Percentiles rank a stretch among this genome's conserved stretches.
phyloP scores from a whole-genome alignment of 2,797 vertebrate genomes.

The Eulemur coronatus region DNA sequence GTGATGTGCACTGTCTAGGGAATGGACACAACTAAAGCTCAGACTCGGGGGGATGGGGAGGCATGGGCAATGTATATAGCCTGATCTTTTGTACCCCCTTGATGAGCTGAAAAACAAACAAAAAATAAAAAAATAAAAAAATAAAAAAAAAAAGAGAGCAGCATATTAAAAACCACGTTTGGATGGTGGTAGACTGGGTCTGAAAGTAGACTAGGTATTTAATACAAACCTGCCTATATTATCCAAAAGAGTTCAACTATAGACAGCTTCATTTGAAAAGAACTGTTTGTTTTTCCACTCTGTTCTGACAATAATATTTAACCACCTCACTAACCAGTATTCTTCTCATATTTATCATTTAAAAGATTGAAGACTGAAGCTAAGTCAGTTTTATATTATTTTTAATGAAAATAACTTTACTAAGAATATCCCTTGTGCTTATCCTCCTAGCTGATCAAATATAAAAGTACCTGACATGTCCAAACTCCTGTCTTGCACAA shows the following conservation, averaged over 20 bases:
- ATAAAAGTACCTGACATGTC: conserved; percentile 12
- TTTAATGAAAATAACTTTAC: conserved; percentile 12
- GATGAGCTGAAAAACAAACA: too few species aligned
- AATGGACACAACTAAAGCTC: too few species aligned
- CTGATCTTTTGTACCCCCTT: too few species aligned
- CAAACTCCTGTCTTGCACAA: conserved; percentile 38
- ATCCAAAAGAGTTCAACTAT: background rate
- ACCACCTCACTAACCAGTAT: background rate
- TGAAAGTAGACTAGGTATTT: background rate
- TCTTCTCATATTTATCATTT: conserved; percentile 11
- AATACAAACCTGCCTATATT: background rate
- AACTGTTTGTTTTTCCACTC: background rate
- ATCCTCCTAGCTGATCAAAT: conserved; percentile 21
- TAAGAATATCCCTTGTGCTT: background rate
- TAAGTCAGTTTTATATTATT: background rate
- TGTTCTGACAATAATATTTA: background rate
- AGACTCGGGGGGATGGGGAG: too few species aligned
- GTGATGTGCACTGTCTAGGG: too few species aligned
- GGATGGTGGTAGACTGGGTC: background rate
- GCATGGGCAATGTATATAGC: too few species aligned
- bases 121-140: too few species aligned
- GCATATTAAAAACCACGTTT: background rate
- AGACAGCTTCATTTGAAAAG: background rate
- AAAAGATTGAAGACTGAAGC: conserved; percentile 31
- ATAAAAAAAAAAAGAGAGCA: too few species aligned